Conservation (phyloP, 2,113 vertebrate species). For the Struthio camelus region DNA sequence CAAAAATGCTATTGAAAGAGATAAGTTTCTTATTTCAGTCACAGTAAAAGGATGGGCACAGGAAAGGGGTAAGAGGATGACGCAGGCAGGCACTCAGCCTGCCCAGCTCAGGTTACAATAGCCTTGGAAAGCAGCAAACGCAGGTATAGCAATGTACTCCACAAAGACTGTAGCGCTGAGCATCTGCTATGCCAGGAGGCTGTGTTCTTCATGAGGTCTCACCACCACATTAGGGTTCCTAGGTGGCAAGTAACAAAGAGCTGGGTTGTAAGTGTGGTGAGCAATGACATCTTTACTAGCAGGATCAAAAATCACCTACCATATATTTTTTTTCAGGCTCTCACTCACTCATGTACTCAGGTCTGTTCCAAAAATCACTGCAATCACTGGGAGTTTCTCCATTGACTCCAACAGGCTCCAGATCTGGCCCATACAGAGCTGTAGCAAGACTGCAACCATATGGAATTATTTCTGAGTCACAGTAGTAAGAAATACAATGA, state of each 20-base stretch:
- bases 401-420: not conserved
- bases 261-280: not conserved
- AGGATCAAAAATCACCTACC: not conserved
- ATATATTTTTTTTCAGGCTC: not conserved
- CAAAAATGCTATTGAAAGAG: not conserved
- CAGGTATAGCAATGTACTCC: not conserved
- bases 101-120: not conserved
- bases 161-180: not conserved
- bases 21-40: not conserved
- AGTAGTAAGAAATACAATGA: constrained; percentile 12
- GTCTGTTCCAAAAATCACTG: not conserved
- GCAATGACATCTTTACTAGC: not conserved
- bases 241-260: not conserved
- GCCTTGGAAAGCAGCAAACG: not conserved
- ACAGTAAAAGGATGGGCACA: not conserved
- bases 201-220: not conserved
- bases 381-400: not conserved
- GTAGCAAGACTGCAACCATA: constrained; percentile 38
- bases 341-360: not conserved
- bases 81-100: not conserved
- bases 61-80: accelerated
- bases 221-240: not conserved
- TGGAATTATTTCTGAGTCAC: constrained; percentile 45
- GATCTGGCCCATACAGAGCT: not conserved
- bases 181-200: not conserved